phyloP scores from a whole-genome alignment of 1,140 invertebrate species.

The Microplitis mediator region DNA sequence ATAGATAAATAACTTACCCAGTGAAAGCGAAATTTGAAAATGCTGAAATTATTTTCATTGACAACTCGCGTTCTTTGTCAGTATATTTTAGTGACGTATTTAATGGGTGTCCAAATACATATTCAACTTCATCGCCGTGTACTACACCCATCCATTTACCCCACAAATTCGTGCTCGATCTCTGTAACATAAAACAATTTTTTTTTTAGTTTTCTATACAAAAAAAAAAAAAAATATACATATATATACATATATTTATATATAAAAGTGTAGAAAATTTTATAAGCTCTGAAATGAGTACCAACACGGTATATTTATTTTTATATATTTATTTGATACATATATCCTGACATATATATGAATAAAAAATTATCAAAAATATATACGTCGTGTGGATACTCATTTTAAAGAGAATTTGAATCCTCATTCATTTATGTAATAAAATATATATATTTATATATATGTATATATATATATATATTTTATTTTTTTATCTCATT shows the following conservation, averaged over 20 bases:
- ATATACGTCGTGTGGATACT: too few relatives aligned
- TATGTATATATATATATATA: too few relatives aligned
- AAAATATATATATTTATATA: too few relatives aligned
- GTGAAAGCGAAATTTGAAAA: slow-evolving; percentile 86
- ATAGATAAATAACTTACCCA: slow-evolving; percentile 70
- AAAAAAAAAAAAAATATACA: background rate
- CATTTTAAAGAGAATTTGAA: too few relatives aligned
- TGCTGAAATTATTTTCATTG: slow-evolving; percentile 82
- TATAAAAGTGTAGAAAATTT: background rate
- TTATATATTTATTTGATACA: background rate
- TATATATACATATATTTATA: background rate
- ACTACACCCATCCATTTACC: slow-evolving; percentile 97
- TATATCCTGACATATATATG: too few relatives aligned
- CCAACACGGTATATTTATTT: too few relatives aligned
- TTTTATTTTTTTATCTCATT: too few relatives aligned
- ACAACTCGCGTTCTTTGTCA: slow-evolving; percentile 80
- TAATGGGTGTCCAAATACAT: slow-evolving; percentile 91
- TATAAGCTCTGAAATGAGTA: too few relatives aligned
- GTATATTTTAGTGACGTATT: slow-evolving; percentile 84
- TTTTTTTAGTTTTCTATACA: background rate
- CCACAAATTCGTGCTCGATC: slow-evolving; percentile 88
- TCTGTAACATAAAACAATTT: slow-evolving; percentile 65
- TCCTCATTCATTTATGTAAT: too few relatives aligned
- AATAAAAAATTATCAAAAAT: too few relatives aligned
- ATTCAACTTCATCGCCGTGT: slow-evolving; percentile 96